Base-by-base conservation (phyloP, 2,113 vertebrate species). In the Craseonycteris thonglongyai region DNA sequence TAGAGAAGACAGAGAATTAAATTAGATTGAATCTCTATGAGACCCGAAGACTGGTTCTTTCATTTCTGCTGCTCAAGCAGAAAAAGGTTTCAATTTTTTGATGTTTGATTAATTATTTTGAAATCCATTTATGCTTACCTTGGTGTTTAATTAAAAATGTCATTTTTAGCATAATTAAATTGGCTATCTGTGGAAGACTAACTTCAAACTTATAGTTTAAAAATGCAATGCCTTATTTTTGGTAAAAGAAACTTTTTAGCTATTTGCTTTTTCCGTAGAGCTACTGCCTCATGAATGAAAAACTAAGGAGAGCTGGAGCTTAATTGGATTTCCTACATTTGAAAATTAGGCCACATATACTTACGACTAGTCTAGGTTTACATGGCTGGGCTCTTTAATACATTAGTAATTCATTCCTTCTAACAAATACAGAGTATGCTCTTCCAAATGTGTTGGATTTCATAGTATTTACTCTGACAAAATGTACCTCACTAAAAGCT, bases 141-240 rank as follows among this genome's bases (percentile, higher is more conserved):
- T 99, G 98, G 99, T 99, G 99, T 99, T 99, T 99, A 99, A 99
- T 99, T 99, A 99, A 99, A 99, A 99, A 99, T 99, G 99, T 99
- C 98, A 99, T 99, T 99, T 99, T 99, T 99, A 99, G 99, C 98
- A 99, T 99, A 99, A 99, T 99, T 99, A 99, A 99, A 99, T 99
- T 98, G 98, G 98, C 98, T 99, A 99, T 99, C 99, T 98, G 97
- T 99, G 98, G 98, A 99, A 98, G 98, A 99, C 98, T 98, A 98
- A 98, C 98, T 98, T 98, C 98, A 90, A 98, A 98, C 98, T 98
- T 98, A 98, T 98, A 98, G 98, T 98, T 98, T 1, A 98, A 98
- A 98, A 98, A 97, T 97, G 96, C 74, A 94, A 95, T 98, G 96
- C 95, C 86, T 92, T 95, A 96, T 95, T 96, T 97, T 97, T 87